Conservation (phyloP, 2,113 vertebrate species). For the Lasiurus cinereus region DNA sequence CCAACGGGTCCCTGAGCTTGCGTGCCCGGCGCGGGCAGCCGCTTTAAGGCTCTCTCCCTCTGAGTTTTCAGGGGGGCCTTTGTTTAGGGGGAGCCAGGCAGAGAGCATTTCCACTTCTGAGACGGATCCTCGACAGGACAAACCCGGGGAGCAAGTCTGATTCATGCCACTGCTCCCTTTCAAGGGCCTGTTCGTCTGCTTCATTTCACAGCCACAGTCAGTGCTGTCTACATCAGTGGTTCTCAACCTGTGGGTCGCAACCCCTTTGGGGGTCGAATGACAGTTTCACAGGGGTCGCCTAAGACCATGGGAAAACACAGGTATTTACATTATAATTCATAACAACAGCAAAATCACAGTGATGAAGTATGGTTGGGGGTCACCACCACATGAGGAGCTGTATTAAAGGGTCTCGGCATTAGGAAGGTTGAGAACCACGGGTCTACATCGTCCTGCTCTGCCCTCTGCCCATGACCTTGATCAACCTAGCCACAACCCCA, state of each 20-base stretch:
- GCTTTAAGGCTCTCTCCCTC: neutral
- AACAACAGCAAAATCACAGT: no score
- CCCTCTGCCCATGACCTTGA: neutral
- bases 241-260: no score
- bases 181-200: neutral
- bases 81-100: neutral
- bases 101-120: neutral
- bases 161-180: neutral
- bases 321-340: no score
- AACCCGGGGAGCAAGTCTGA: neutral
- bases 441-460: neutral
- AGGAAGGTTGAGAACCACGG: no score
- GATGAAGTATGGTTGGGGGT: no score
- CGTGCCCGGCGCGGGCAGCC: neutral
- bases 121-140: neutral
- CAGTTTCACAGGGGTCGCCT: no score
- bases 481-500: neutral
- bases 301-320: no score
- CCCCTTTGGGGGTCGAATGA: no score
- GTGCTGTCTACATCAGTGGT: neutral
- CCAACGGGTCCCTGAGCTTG: neutral
- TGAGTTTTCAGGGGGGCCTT: neutral
- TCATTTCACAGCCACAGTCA: conserved; percentile 6
- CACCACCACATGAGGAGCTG: no score
- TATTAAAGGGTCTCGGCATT: no score